These are phyloP conservation scores for Dryocosmus kuriphilus DNA, from an alignment of 2,888 invertebrate species.

Conservation along the genomic window DNA sequence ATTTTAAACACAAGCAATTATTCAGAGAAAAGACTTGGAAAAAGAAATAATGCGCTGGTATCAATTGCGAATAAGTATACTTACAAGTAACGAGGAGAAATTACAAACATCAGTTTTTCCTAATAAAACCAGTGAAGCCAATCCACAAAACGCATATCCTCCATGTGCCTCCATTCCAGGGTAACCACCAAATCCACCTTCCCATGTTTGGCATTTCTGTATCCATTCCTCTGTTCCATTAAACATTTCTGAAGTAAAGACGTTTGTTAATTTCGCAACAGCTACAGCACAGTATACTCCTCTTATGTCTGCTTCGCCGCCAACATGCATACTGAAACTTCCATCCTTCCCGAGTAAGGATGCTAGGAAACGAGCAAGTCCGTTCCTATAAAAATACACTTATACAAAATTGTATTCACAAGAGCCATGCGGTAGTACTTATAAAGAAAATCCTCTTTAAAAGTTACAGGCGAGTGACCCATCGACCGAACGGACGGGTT, in stretches of 20 bases:
- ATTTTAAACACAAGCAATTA: too few species aligned
- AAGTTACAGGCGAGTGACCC: too few species aligned
- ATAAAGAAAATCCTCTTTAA: too few species aligned
- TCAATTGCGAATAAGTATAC: conserved; percentile 42
- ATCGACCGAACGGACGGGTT: too few species aligned
- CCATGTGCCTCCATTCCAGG: conserved; percentile 99
- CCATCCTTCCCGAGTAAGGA: conserved; percentile 90
- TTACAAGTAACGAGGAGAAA: conserved; percentile 85
- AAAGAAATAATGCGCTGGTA: too few species aligned
- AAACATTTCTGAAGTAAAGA: conserved; percentile 87
- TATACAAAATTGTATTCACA: too few species aligned
- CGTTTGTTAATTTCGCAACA: conserved; percentile 91
- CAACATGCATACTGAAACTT: conserved; percentile 93
- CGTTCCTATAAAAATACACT: conserved; percentile 78
- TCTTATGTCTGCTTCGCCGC: conserved; percentile 95
- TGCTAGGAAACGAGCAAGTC: conserved; percentile 88
- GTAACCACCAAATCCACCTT: conserved; percentile 97
- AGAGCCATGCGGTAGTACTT: background rate
- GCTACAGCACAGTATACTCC: conserved; percentile 98
- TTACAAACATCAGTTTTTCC: conserved; percentile 87
- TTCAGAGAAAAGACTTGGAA: too few species aligned
- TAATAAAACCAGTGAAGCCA: conserved; percentile 92
- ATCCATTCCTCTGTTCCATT: conserved; percentile 95
- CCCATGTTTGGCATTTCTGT: conserved; percentile 96
- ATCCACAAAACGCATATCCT: conserved; percentile 98